Conservation (phyloP, 2,113 vertebrate genomes). For the Gallinago undulata region DNA sequence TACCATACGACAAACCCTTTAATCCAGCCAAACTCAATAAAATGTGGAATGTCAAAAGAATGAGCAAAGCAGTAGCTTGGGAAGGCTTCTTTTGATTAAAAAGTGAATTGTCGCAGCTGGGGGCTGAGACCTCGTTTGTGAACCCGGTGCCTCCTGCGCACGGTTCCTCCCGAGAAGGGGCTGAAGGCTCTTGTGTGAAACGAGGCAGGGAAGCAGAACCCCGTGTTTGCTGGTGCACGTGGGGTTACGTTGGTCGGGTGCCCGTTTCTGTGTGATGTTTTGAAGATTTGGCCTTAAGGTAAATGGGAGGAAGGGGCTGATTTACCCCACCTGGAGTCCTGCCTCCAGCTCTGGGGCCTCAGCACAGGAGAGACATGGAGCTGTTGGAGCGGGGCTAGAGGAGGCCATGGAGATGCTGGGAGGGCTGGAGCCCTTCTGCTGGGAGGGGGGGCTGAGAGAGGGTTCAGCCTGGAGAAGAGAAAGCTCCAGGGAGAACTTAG, state of each 20-base stretch:
- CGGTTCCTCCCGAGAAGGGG: rapidly evolving
- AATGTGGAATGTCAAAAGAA: not conserved
- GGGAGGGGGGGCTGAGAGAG: not conserved
- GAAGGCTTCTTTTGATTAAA: not conserved
- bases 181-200: not conserved
- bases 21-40: slow-evolving; percentile 25
- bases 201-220: rapidly evolving
- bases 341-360: too few relatives aligned
- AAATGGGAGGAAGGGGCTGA: not conserved
- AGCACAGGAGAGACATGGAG: too few relatives aligned
- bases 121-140: not conserved
- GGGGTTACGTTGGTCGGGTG: rapidly evolving
- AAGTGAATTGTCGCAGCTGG: not conserved
- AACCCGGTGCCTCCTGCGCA: not conserved
- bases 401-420: too few relatives aligned
- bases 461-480: not conserved
- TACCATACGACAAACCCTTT: not conserved
- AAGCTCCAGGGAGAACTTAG: not conserved
- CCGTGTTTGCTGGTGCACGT: not conserved
- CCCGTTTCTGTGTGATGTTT: too few relatives aligned
- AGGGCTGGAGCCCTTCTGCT: too few relatives aligned
- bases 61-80: not conserved
- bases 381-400: too few relatives aligned
- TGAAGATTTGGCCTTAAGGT: not conserved
- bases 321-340: too few relatives aligned